Conservation (phyloP, 1,140 invertebrate genomes). For the Philotrypesis tridentata region DNA sequence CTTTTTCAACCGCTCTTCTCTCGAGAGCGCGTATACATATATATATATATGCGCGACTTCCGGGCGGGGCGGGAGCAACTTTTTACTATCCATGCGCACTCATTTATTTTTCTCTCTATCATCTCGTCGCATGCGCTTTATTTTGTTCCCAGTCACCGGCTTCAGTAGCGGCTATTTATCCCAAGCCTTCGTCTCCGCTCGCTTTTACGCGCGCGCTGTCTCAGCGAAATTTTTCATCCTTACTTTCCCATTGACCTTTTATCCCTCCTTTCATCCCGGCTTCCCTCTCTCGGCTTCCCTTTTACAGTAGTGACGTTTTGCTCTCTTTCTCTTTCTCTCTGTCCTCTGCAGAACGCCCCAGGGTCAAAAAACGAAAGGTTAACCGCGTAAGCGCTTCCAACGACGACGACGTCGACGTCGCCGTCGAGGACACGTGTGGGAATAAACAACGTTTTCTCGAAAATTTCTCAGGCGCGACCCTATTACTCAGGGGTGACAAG, state of each 20-base stretch:
- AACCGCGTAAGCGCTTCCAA: background rate
- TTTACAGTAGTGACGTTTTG: background rate
- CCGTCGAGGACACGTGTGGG: too few species aligned
- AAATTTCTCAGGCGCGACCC: background rate
- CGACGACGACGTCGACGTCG: too few species aligned
- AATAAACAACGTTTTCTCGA: background rate
- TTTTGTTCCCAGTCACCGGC: background rate
- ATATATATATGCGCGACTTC: too few species aligned
- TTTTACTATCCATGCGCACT: background rate
- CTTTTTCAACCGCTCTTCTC: too few species aligned
- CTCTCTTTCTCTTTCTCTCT: background rate
- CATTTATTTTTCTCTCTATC: too few species aligned
- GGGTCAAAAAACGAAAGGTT: background rate
- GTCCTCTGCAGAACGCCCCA: too few species aligned
- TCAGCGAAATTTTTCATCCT: slow-evolving; percentile 17
- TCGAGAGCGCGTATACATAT: too few species aligned
- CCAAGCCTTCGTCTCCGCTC: background rate
- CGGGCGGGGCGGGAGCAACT: background rate
- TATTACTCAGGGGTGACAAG: background rate
- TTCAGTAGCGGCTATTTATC: background rate
- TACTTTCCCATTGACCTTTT: slow-evolving; percentile 9
- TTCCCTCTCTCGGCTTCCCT: background rate
- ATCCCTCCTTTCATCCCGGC: background rate
- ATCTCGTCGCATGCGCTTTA: background rate
- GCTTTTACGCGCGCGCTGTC: background rate